Evolutionary conservation across 1,140 invertebrate genomes (phyloP).

Genomic region (Fopius arisanus): DNA sequence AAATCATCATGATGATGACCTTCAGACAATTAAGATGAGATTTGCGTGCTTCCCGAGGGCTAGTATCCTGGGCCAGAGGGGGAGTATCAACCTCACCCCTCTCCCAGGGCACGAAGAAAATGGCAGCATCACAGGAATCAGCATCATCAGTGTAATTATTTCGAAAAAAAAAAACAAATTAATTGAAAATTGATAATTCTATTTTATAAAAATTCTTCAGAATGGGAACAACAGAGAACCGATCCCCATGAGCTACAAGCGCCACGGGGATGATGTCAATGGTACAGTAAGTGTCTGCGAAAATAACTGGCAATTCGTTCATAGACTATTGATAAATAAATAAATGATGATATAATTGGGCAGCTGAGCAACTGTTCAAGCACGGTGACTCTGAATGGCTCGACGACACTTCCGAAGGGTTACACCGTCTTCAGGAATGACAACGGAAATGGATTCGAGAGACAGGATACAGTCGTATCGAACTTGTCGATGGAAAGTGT

Average conservation of each 20-base stretch:
- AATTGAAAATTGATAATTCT: not conserved
- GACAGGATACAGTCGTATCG: constrained; percentile 36
- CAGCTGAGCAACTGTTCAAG: not conserved
- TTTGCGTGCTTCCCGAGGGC: constrained; percentile 56
- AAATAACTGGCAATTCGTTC: not conserved
- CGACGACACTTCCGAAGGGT: not conserved
- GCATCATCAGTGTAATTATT: constrained; percentile 32
- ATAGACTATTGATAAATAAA: not conserved
- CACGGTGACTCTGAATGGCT: not conserved
- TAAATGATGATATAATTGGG: not conserved
- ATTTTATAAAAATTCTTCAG: constrained; percentile 32
- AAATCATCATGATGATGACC: not conserved
- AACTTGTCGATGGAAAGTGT: constrained; percentile 27
- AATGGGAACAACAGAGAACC: constrained; percentile 43
- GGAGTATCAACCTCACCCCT: constrained; percentile 53
- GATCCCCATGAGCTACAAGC: constrained; percentile 48
- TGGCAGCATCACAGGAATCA: constrained; percentile 30
- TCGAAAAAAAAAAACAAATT: not conserved
- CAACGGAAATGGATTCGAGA: not conserved
- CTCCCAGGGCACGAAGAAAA: constrained; percentile 44
- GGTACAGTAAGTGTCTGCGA: constrained; percentile 43
- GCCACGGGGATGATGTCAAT: constrained; percentile 40
- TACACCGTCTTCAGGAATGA: not conserved
- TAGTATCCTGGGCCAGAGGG: constrained; percentile 51
- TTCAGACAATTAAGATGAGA: constrained; percentile 45